Conservation (phyloP, 23 tunicate species). For the Ascidia mentula region DNA sequence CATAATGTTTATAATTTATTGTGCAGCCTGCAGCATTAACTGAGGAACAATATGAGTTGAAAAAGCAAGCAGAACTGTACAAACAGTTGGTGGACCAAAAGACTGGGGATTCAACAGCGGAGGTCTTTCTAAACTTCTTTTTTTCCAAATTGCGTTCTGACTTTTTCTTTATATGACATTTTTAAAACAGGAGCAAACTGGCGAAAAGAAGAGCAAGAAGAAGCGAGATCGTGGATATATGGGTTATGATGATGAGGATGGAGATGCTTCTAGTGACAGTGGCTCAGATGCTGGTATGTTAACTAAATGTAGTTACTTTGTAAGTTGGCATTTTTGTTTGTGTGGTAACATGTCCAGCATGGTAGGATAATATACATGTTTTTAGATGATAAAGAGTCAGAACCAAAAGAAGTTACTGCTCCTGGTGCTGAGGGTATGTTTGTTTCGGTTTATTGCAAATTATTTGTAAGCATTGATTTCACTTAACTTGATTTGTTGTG, state of each 20-base stretch:
- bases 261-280: conserved; percentile 16
- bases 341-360: too few relatives aligned
- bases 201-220: conserved; percentile 29
- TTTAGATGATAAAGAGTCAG: not conserved
- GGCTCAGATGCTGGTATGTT: conserved; percentile 26
- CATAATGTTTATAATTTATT: too few relatives aligned
- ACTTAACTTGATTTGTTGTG: too few relatives aligned
- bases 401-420: not conserved
- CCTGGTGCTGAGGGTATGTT: too few relatives aligned
- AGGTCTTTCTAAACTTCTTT: not conserved
- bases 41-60: conserved; percentile 70
- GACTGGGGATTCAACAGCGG: conserved; percentile 23
- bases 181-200: not conserved
- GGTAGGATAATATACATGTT: too few relatives aligned
- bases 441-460: too few relatives aligned
- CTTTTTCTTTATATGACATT: not conserved
- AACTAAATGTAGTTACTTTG: too few relatives aligned
- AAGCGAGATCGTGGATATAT: conserved; percentile 63
- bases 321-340: too few relatives aligned
- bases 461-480: too few relatives aligned
- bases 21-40: conserved; percentile 43
- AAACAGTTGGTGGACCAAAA: conserved; percentile 75
- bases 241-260: conserved; percentile 71
- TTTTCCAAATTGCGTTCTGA: not conserved
- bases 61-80: conserved; percentile 79